phyloP scores from a whole-genome alignment of 1,140 invertebrate species.

The Parasteatoda tepidariorum region DNA sequence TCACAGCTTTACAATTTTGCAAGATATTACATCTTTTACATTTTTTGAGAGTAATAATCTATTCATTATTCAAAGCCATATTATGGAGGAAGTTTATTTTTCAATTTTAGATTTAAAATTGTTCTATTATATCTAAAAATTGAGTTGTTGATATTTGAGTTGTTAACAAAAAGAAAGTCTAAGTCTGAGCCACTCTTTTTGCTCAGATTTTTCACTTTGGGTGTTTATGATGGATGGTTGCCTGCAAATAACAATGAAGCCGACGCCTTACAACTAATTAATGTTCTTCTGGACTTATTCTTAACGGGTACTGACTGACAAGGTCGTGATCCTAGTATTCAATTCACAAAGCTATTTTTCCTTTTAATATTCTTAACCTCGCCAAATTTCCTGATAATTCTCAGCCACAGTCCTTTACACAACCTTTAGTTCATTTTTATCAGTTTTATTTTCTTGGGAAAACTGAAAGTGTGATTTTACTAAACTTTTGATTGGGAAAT shows the following conservation, averaged over 20 bases:
- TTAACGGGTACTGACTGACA: constrained; percentile 48
- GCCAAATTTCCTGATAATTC: not conserved
- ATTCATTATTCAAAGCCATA: too few species aligned
- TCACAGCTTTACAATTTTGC: too few species aligned
- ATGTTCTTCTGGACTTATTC: not conserved
- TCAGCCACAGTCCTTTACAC: not conserved
- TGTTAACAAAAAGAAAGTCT: not conserved
- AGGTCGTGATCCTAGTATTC: constrained; percentile 28
- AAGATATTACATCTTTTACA: too few species aligned
- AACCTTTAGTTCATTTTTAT: too few species aligned
- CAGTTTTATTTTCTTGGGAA: too few species aligned
- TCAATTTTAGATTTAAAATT: too few species aligned
- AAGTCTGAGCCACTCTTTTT: not conserved
- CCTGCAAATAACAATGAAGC: constrained; percentile 35
- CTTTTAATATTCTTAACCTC: not conserved
- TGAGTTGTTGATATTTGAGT: not conserved
- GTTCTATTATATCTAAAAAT: not conserved
- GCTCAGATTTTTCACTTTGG: constrained; percentile 32
- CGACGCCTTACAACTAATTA: constrained; percentile 48
- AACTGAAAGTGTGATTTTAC: too few species aligned
- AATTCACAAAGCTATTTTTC: not conserved
- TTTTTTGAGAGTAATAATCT: too few species aligned
- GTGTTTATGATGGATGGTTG: constrained; percentile 35
- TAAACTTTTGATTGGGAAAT: too few species aligned
- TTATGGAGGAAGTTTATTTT: too few species aligned